Base-by-base conservation (phyloP, 2,888 invertebrate species). In the Lasioglossum figueresi region DNA sequence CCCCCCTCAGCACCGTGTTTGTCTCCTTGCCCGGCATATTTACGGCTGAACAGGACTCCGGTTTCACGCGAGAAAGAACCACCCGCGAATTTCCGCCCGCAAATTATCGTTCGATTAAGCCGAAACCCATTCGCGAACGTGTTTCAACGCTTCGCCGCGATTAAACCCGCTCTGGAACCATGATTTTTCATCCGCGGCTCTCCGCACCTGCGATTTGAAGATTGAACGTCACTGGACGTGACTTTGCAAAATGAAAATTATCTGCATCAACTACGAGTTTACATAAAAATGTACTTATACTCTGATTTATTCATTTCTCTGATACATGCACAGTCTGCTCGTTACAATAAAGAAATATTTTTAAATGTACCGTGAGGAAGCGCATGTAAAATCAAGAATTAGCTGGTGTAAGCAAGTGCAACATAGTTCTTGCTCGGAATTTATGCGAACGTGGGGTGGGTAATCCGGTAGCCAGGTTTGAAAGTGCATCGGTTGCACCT, bases 21-120 rank as follows among this genome's bases (percentile, higher is more conserved):
- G 85, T 86, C 84, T 81, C 78, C 78, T 80, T 79, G 78, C 78
- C 79, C 77, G n/a, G 75, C 74, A 84, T 85, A 80, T 85, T 85
- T 82, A 85, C 84, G 85, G 74, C 73, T 63, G 83, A 66, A 76
- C 76, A 77, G 68, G 59, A 40, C 71, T 59, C 34, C 73, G 71
- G 63, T 78, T 40, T 70, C 23, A 19, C 40, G 48, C 37, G 74
- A 48, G 77, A 75, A 84, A 79, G 75, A 66, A 56, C 82, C 34
- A 31, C 63, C 31, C 59, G 16, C 40, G 74, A 23, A 72, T n/a
- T 52, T n/a, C 52, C 52, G 48, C 70, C 40, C 59, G 63, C 77
- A 78, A 84, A 82, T 82, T 82, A 84, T 82, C 78, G 82, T 82
- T 84, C 84, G 59, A 83, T 83, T 83, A 84, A 78, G 74, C 70